phyloP scores from a whole-genome alignment of 2,113 vertebrate genomes.

The Gasterosteus nipponicus region DNA sequence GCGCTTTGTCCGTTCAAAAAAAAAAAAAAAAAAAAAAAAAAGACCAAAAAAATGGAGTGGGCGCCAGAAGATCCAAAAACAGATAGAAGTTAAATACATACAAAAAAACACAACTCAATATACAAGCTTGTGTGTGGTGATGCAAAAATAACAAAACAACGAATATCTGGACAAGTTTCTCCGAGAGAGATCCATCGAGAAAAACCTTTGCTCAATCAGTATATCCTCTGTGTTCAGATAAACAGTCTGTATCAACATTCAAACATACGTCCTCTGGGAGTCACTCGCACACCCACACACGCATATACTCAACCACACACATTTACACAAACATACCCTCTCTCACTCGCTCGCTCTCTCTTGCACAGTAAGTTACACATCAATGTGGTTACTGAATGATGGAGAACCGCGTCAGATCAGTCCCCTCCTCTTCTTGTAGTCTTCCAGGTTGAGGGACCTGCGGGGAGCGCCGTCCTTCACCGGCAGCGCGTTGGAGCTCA shows the following conservation, averaged over 20 bases:
- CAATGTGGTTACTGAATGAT: slow-evolving; percentile 48
- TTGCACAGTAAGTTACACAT: slow-evolving; percentile 49
- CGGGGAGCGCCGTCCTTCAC: slow-evolving; percentile 97
- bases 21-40: background rate
- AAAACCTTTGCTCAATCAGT: slow-evolving; percentile 63
- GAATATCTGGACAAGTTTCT: slow-evolving; percentile 62
- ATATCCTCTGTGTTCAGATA: slow-evolving; percentile 76
- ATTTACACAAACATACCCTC: slow-evolving; percentile 8
- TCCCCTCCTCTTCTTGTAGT: slow-evolving; percentile 99
- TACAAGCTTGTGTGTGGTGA: slow-evolving; percentile 64
- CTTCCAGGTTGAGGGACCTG: slow-evolving; percentile 96
- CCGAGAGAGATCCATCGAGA: slow-evolving; percentile 69
- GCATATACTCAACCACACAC: slow-evolving; percentile 12
- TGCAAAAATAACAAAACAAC: slow-evolving; percentile 52
- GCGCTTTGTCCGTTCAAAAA: slow-evolving; percentile 43
- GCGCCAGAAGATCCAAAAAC: slow-evolving; percentile 54
- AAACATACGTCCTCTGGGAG: slow-evolving; percentile 41
- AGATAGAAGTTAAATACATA: slow-evolving; percentile 66
- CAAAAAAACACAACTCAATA: slow-evolving; percentile 61
- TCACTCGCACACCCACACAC: slow-evolving; percentile 31
- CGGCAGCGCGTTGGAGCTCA: slow-evolving; percentile 94
- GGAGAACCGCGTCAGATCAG: slow-evolving; percentile 86
- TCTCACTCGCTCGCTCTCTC: background rate
- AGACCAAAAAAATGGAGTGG: slow-evolving; percentile 29
- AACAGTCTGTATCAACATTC: slow-evolving; percentile 70